Conservation (phyloP, 2,888 invertebrate genomes). For the Pegoplata infirma region DNA sequence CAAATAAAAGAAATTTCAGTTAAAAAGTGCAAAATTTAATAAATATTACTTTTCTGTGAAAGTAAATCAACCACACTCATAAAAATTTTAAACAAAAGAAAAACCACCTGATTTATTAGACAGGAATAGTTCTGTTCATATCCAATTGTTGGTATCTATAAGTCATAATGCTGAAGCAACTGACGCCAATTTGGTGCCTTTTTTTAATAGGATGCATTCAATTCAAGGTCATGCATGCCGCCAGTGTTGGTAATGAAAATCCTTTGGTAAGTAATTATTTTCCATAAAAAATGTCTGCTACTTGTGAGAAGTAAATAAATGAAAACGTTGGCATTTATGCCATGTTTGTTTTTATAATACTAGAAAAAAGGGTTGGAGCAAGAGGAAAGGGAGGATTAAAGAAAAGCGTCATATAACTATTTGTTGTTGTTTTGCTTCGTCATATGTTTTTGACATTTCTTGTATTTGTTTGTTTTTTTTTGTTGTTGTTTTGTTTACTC, state of each 20-base stretch:
- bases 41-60: neutral
- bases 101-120: slow-evolving; percentile 9
- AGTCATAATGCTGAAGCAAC: slow-evolving; percentile 17
- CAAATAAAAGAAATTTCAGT: neutral
- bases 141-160: slow-evolving; percentile 17
- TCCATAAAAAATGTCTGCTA: neutral
- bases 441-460: slow-evolving; percentile 63
- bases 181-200: slow-evolving; percentile 55
- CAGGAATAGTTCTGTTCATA: neutral
- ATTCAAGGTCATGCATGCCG: slow-evolving; percentile 49
- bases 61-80: neutral
- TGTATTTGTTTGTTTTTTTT: neutral
- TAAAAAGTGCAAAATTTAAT: slow-evolving; percentile 1
- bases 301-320: too few relatives aligned
- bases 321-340: neutral
- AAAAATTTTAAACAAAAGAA: neutral
- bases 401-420: slow-evolving; percentile 8
- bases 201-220: slow-evolving; percentile 46
- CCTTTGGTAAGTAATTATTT: slow-evolving; percentile 50
- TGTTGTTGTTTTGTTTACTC: neutral
- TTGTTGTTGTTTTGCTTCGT: slow-evolving; percentile 51
- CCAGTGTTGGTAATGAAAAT: slow-evolving; percentile 36
- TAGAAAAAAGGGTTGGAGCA: neutral
- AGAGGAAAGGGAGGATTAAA: neutral
- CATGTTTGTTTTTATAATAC: slow-evolving; percentile 9